Evolutionary conservation across 2,113 vertebrate species (phyloP).

Genomic region (Tetrao urogallus): DNA sequence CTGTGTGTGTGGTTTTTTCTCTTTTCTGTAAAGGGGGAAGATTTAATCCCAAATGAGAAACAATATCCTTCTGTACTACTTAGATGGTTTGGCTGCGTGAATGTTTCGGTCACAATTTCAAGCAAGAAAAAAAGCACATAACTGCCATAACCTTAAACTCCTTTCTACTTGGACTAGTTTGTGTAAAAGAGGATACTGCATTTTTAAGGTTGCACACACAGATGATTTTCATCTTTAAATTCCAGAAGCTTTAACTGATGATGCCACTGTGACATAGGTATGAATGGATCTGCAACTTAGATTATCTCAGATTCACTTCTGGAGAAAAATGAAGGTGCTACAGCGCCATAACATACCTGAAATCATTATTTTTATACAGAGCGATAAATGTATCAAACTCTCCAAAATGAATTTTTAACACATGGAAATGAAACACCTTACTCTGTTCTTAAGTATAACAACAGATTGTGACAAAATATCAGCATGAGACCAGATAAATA

Average conservation of each 20-base stretch:
- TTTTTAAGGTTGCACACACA: neutral
- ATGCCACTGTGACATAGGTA: neutral
- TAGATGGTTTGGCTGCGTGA: neutral
- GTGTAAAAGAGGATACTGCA: neutral
- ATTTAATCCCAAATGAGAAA: neutral
- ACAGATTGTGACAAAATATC: constrained; percentile 2
- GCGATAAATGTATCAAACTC: neutral
- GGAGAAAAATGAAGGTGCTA: neutral
- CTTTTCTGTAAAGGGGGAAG: neutral
- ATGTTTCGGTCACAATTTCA: neutral
- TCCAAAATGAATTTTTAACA: constrained; percentile 3
- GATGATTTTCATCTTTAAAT: neutral
- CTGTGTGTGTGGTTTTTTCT: neutral
- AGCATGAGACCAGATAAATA: neutral
- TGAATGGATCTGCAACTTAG: neutral
- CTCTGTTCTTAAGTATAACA: neutral
- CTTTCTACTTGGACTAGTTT: neutral
- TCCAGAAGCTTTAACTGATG: neutral
- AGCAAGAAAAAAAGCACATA: neutral
- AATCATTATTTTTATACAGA: neutral
- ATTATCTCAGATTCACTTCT: neutral
- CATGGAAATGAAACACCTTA: constrained; percentile 43
- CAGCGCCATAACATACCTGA: neutral
- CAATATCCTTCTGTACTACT: neutral
- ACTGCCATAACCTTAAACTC: neutral